Evolutionary conservation across 2,888 invertebrate genomes (phyloP).

Genomic region (Drosophila diplacantha): DNA sequence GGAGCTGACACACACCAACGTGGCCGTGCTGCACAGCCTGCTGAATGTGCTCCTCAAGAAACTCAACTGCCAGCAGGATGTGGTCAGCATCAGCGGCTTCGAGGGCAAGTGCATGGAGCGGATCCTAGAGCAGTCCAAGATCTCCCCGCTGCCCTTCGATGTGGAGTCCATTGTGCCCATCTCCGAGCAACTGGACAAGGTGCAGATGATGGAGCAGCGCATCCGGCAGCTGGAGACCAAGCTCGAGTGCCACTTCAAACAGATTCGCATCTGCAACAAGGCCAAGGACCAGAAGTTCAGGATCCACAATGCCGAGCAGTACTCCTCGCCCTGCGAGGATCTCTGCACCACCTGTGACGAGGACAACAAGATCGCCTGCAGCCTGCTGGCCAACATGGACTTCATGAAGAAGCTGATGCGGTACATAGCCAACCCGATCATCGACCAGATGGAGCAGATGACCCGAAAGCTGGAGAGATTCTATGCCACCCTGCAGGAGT

Average conservation of each 20-base stretch:
- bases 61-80: constrained; percentile 67
- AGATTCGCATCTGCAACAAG: constrained; percentile 53
- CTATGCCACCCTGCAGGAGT: constrained; percentile 56
- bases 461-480: constrained; percentile 55
- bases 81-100: constrained; percentile 66
- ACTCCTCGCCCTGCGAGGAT: constrained; percentile 66
- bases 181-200: constrained; percentile 50
- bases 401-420: constrained; percentile 74
- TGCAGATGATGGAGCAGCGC: constrained; percentile 55
- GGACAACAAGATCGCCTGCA: constrained; percentile 70
- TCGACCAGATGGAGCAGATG: constrained; percentile 62
- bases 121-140: constrained; percentile 55
- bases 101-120: constrained; percentile 66
- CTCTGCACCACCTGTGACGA: constrained; percentile 71
- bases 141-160: constrained; percentile 67
- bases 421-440: constrained; percentile 65
- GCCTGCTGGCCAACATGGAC: constrained; percentile 63
- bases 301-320: constrained; percentile 52
- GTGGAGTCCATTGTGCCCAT: constrained; percentile 56
- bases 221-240: constrained; percentile 53
- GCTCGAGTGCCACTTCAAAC: constrained; percentile 64
- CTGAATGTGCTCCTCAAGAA: constrained; percentile 72
- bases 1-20: constrained; percentile 60
- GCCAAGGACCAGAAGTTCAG: constrained; percentile 44
- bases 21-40: constrained; percentile 72